A percentile compares a stretch with the other conserved stretches of the same genome.
phyloP scores from a whole-genome alignment of 2,888 invertebrate genomes.

The Branchellion lobata region DNA sequence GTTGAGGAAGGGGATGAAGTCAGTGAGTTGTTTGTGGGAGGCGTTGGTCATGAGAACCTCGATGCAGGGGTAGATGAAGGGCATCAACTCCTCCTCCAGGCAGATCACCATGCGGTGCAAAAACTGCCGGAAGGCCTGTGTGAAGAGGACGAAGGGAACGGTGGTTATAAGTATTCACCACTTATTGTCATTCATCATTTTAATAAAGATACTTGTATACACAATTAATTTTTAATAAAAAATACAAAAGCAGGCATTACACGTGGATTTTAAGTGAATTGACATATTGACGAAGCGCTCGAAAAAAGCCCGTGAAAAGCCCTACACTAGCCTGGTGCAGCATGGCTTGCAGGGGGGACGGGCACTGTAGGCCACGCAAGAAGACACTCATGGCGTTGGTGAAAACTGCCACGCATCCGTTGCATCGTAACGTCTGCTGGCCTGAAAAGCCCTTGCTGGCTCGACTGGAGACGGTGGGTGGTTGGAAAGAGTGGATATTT shows the following conservation, averaged over 20 bases:
- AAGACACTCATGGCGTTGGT: slow-evolving; percentile 65
- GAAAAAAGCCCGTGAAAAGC: too few relatives aligned
- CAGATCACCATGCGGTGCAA: slow-evolving; percentile 68
- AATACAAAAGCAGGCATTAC: too few relatives aligned
- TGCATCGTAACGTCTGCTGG: slow-evolving; percentile 65
- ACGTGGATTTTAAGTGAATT: too few relatives aligned
- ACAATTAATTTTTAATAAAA: too few relatives aligned
- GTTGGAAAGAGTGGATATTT: too few relatives aligned
- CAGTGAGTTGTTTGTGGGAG: slow-evolving; percentile 62
- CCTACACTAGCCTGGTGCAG: slow-evolving; percentile 56
- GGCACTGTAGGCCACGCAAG: slow-evolving; percentile 63
- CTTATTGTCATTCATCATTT: too few relatives aligned
- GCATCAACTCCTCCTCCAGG: slow-evolving; percentile 66
- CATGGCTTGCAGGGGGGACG: slow-evolving; percentile 55
- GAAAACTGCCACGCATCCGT: slow-evolving; percentile 65
- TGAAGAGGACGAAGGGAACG: too few relatives aligned
- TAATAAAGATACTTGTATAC: too few relatives aligned
- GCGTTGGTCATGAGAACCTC: slow-evolving; percentile 63
- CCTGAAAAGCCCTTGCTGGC: slow-evolving; percentile 68
- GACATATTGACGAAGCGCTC: too few relatives aligned
- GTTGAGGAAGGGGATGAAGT: slow-evolving; percentile 67
- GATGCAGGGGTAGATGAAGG: slow-evolving; percentile 65
- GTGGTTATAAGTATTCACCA: too few relatives aligned
- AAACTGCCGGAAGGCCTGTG: slow-evolving; percentile 65
- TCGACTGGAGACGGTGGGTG: slow-evolving; percentile 60